Percentiles rank a stretch among this genome's conserved stretches.
Conservation (phyloP, 2,888 invertebrate genomes). For the Sepioteuthis lessoniana region DNA sequence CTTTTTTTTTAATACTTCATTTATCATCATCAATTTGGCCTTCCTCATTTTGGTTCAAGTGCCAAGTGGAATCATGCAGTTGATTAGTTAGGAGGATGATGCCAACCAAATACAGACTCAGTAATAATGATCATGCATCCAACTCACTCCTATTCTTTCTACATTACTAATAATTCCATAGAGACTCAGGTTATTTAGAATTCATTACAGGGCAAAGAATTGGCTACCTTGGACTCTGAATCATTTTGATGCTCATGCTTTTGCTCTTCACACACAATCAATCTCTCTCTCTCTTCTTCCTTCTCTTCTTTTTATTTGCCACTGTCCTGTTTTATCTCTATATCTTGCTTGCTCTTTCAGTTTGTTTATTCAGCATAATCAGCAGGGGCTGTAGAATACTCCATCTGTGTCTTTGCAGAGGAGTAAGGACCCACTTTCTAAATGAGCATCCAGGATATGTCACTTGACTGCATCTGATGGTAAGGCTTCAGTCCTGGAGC, state of each 20-base stretch:
- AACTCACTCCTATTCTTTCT: neutral
- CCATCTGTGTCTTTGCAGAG: no score
- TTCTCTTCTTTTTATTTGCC: no score
- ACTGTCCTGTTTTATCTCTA: neutral
- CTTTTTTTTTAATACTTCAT: no score
- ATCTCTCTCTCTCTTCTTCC: neutral
- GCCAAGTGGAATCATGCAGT: neutral
- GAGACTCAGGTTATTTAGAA: neutral
- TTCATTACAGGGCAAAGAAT: neutral
- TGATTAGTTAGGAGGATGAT: neutral
- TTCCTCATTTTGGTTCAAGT: neutral
- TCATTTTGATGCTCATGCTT: neutral
- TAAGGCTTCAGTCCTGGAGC: no score
- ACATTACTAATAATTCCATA: neutral
- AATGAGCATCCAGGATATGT: no score
- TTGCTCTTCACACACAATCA: neutral
- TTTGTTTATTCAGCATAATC: no score
- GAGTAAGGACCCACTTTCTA: no score
- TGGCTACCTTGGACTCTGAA: neutral
- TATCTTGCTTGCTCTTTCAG: neutral
- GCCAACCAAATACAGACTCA: neutral
- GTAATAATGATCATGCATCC: neutral
- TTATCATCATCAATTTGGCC: no score
- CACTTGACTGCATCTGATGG: no score
- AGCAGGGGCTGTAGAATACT: no score